These are phyloP conservation scores for Carabus problematicus DNA, from an alignment of 2,888 invertebrate genomes.

Conservation along the genomic window DNA sequence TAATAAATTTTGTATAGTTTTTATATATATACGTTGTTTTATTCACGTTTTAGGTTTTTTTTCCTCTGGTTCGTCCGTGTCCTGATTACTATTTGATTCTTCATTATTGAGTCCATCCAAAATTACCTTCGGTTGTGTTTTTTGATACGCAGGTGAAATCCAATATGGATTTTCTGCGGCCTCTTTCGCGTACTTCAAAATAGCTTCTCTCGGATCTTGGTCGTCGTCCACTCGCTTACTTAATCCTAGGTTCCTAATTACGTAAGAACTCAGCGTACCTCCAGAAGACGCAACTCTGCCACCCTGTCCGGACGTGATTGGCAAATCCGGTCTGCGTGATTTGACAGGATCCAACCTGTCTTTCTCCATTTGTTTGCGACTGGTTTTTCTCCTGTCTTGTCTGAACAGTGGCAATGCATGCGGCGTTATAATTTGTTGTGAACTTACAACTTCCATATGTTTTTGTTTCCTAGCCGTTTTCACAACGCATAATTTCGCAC, in stretches of 20 bases:
- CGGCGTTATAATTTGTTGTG: slow-evolving; percentile 94
- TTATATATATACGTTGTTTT: no score
- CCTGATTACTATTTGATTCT: slow-evolving; percentile 54
- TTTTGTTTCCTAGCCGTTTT: slow-evolving; percentile 81
- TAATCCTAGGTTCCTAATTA: slow-evolving; percentile 92
- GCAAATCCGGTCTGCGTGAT: slow-evolving; percentile 82
- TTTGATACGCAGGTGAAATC: slow-evolving; percentile 91
- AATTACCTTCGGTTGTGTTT: slow-evolving; percentile 86
- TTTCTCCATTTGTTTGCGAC: slow-evolving; percentile 90
- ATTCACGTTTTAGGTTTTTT: slow-evolving; percentile 53
- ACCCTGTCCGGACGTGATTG: slow-evolving; percentile 89
- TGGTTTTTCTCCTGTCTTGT: slow-evolving; percentile 87
- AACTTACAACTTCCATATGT: slow-evolving; percentile 85
- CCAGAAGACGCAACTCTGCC: slow-evolving; percentile 95
- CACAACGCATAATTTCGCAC: slow-evolving; percentile 88
- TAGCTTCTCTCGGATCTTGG: slow-evolving; percentile 93
- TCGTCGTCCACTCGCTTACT: slow-evolving; percentile 92
- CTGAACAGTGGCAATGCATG: slow-evolving; percentile 95
- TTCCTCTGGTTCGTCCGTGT: slow-evolving; percentile 49
- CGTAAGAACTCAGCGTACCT: slow-evolving; percentile 94
- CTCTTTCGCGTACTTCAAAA: slow-evolving; percentile 92
- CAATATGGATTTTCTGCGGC: slow-evolving; percentile 97
- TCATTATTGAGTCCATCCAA: slow-evolving; percentile 66
- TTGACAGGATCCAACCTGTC: slow-evolving; percentile 87
- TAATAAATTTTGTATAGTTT: no score